phyloP scores from a whole-genome alignment of 2,888 invertebrate genomes.

The Lasioglossum malachurum region DNA sequence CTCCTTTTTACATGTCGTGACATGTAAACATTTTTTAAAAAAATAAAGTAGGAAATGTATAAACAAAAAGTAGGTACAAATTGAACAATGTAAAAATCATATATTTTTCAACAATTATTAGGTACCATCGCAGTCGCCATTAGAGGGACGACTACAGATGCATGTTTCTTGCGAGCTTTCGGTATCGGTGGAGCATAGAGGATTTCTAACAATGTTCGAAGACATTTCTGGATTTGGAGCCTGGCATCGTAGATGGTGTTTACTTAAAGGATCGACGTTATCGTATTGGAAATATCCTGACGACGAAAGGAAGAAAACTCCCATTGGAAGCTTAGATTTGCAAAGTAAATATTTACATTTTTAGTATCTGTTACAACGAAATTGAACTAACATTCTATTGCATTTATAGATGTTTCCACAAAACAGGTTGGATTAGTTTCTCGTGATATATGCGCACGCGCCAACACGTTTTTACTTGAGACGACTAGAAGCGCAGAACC shows the following conservation, averaged over 20 bases:
- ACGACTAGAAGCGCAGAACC: slow-evolving; percentile 88
- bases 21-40: not conserved
- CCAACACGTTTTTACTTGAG: slow-evolving; percentile 95
- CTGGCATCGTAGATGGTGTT: slow-evolving; percentile 98
- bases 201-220: slow-evolving; percentile 98
- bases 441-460: slow-evolving; percentile 96
- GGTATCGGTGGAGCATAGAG: slow-evolving; percentile 90
- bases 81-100: not conserved
- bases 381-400: not conserved
- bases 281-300: slow-evolving; percentile 99
- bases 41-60: not conserved
- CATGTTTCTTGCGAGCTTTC: slow-evolving; percentile 91
- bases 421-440: slow-evolving; percentile 91
- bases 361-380: not conserved
- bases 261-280: slow-evolving; percentile 91
- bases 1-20: no score
- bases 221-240: slow-evolving; percentile 98
- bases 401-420: slow-evolving; percentile 88
- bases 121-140: slow-evolving; percentile 93
- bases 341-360: slow-evolving; percentile 86
- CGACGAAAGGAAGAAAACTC: slow-evolving; percentile 90
- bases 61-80: not conserved
- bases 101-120: slow-evolving; percentile 80
- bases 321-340: slow-evolving; percentile 81
- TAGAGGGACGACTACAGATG: slow-evolving; percentile 94